Conservation (phyloP, 2,113 vertebrate species). For the Alligator mississippiensis region DNA sequence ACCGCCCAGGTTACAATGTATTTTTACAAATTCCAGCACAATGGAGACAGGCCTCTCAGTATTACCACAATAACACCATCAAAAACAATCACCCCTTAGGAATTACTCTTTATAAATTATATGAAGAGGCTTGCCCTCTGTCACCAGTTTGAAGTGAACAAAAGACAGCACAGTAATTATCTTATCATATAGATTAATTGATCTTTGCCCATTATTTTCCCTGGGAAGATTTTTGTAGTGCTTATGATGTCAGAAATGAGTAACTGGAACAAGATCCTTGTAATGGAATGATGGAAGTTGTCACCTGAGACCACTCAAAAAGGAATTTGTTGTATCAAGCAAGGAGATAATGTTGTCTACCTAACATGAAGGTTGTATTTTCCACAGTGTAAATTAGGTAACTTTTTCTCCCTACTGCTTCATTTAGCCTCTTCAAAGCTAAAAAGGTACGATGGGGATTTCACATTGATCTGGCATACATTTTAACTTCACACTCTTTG, state of each 20-base stretch:
- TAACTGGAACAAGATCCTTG: not conserved
- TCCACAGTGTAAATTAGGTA: not conserved
- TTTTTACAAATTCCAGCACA: too few relatives aligned
- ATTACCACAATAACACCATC: not conserved
- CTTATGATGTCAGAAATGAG: not conserved
- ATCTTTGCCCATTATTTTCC: not conserved
- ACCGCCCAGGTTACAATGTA: too few relatives aligned
- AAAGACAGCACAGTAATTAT: not conserved
- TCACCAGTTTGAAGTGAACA: not conserved
- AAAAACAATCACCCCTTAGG: too few relatives aligned
- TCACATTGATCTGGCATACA: not conserved
- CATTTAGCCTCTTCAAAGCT: not conserved
- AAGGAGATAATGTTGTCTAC: not conserved
- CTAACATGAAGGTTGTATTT: not conserved
- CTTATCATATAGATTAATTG: too few relatives aligned
- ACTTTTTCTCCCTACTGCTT: not conserved
- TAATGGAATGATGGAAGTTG: not conserved
- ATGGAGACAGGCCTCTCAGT: not conserved
- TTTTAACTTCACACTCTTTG: not conserved
- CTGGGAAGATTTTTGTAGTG: not conserved
- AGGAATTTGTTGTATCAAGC: not conserved
- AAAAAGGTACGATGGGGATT: too few relatives aligned
- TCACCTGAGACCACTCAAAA: too few relatives aligned
- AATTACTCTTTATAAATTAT: too few relatives aligned
- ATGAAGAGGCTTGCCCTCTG: not conserved